Percentiles rank a stretch among this genome's conserved stretches.
These are phyloP conservation scores for Penaeus indicus DNA, from an alignment of 1,140 invertebrate genomes.

Conservation along the genomic window DNA sequence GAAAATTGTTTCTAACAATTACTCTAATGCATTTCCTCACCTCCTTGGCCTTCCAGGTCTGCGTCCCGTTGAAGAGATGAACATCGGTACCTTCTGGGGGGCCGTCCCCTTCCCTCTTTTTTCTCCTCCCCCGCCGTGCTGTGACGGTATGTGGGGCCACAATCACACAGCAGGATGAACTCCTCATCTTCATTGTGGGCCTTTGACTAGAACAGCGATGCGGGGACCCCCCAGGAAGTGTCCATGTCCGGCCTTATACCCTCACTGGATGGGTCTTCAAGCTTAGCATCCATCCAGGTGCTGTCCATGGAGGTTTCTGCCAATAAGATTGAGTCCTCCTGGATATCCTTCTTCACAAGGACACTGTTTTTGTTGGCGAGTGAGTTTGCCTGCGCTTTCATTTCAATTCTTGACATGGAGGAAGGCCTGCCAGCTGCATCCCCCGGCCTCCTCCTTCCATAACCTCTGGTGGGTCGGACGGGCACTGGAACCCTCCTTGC, in stretches of 20 bases:
- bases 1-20: not conserved
- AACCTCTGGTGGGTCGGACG: constrained; percentile 61
- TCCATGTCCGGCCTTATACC: constrained; percentile 55
- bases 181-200: constrained; percentile 49
- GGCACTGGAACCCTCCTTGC: constrained; percentile 58
- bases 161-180: constrained; percentile 21
- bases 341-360: constrained; percentile 38
- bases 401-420: constrained; percentile 10
- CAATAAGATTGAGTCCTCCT: constrained; percentile 14
- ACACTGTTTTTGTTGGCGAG: not conserved
- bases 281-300: constrained; percentile 43
- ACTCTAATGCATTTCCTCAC: not conserved
- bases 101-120: constrained; percentile 53
- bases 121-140: constrained; percentile 52
- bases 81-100: constrained; percentile 43
- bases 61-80: not conserved
- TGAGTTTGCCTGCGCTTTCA: constrained; percentile 6
- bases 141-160: not conserved
- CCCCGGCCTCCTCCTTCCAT: constrained; percentile 50
- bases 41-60: too few relatives aligned
- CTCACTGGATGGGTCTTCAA: constrained; percentile 41
- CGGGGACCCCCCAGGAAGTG: constrained; percentile 57
- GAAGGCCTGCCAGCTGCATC: constrained; percentile 43
- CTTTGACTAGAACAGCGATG: constrained; percentile 57
- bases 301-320: not conserved